phyloP scores from a whole-genome alignment of 2,113 vertebrate genomes.

The Passerina amoena region DNA sequence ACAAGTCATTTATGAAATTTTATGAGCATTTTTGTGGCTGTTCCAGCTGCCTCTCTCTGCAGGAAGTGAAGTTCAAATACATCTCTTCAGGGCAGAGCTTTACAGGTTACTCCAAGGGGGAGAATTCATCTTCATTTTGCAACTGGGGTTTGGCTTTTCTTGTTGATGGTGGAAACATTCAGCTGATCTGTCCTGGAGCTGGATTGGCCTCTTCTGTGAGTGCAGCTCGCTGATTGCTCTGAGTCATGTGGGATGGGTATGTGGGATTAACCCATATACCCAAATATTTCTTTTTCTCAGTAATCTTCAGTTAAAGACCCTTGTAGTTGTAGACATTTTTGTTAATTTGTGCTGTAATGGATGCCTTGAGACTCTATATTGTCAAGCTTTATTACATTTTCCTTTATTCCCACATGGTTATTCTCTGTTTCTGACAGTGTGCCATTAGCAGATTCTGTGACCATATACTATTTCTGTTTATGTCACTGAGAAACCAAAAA shows the following conservation, averaged over 20 bases:
- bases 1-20: not conserved
- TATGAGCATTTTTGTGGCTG: not conserved
- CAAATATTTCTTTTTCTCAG: not conserved
- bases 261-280: not conserved
- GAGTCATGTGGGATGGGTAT: not conserved
- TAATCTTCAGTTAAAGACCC: not conserved
- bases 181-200: not conserved
- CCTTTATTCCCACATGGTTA: not conserved
- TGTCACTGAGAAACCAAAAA: not conserved
- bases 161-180: not conserved
- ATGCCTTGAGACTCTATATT: not conserved
- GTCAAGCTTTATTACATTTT: not conserved
- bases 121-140: not conserved
- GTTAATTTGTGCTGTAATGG: not conserved
- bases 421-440: not conserved
- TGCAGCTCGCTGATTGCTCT: not conserved
- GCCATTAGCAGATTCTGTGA: not conserved
- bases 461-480: not conserved
- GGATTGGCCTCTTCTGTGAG: not conserved
- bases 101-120: not conserved
- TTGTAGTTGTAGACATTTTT: not conserved
- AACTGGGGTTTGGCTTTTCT: not conserved
- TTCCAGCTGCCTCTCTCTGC: not conserved
- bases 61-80: not conserved
- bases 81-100: not conserved